Base-by-base conservation (phyloP, 2,888 invertebrate genomes). In the Coleophora flavipennella region DNA sequence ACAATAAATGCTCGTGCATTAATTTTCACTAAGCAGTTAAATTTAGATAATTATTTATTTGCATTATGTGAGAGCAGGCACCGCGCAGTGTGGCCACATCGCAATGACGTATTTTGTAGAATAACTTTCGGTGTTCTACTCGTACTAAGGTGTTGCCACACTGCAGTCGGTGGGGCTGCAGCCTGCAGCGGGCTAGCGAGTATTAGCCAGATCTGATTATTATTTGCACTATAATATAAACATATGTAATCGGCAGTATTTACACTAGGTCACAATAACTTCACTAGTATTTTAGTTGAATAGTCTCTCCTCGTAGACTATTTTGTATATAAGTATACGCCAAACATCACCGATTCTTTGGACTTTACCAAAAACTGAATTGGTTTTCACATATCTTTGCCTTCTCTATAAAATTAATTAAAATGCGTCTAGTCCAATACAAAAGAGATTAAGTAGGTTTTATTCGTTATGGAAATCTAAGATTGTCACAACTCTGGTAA, bases 371-470 rank as follows among this genome's bases (percentile, higher is more conserved):
- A 58, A 56, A 66, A 62, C 67, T 61, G 62, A 50, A 78, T 79
- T 73, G 77, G 78, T 75, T 74, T 73, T 75, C 73, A 80, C 73
- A 73, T 73, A 67, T 74, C 78, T 83, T 79, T 79, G 78, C 83
- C 83, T 83, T 84, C 79, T 67, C 76, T 20, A 20, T 20, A 20
- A 73, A 76, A 80, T 70, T 79, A 75, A 77, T 72, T 53, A 55
- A 67, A 74, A 79, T 76, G 78, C 79, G 78, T 83, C 84, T 84
- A 84, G 84, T 84, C 84, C 80, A 80, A 76, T 77, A 69, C 72
- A 67, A 81, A 80, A 75, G 81, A 81, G 79, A 81, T 81, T 83
- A 79, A 74, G 68, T 74, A 68, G 67, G 70, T 72, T 67, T 66
- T 62, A n/a, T 61, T 66, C 55, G 50, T 67, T 62, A 59, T 59